Base-by-base conservation (phyloP, 2,888 invertebrate genomes). In the Hemicrepidius hirtus region DNA sequence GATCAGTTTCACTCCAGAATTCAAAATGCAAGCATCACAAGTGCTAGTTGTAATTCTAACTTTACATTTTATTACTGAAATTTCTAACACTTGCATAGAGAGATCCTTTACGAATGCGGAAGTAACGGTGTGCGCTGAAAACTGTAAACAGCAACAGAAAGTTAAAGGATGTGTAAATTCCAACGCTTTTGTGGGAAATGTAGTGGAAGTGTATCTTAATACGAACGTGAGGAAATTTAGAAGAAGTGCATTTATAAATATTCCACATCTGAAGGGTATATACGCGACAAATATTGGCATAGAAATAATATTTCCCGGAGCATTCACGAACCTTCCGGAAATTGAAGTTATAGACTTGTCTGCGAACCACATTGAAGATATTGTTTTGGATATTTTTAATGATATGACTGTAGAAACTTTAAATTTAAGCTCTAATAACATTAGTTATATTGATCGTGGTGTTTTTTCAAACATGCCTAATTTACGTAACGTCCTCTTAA, bases 171-270 rank as follows among this genome's bases (percentile, higher is more conserved):
- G 57, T 16, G 18, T 57, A n/a, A 32, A 35, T 20, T 57, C 21
- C 16, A 18, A 57, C 24, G 21, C 20, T 18, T 37, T 37, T 20
- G 57, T 4, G 16, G 16, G 37, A 18, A n/a, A 57, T 37, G 20
- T 37, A 37, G 57, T 40, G 18, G 57, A 57, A 37, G 57, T 57
- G n/a, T 32, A 37, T 37, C 20, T 57, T 20, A 10, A 37, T 16
- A 57, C 37, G 3, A 12, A 13, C 12, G 57, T 57, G 7, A 13
- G 57, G 3, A 57, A 57, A 37, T 57, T 57, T 12, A 35, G 57
- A n/a, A 57, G 35, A 18, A 37, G 57, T 5, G 13, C 32, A 1
- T 57, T 57, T 20, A 37, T 18, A 4, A 20, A 57, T n/a, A 28
- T 57, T 18, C 18, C 40, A 12, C 16, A 57, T 12, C 37, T 57